phyloP scores from a whole-genome alignment of 2,797 vertebrate genomes.

The Malurus splendens region DNA sequence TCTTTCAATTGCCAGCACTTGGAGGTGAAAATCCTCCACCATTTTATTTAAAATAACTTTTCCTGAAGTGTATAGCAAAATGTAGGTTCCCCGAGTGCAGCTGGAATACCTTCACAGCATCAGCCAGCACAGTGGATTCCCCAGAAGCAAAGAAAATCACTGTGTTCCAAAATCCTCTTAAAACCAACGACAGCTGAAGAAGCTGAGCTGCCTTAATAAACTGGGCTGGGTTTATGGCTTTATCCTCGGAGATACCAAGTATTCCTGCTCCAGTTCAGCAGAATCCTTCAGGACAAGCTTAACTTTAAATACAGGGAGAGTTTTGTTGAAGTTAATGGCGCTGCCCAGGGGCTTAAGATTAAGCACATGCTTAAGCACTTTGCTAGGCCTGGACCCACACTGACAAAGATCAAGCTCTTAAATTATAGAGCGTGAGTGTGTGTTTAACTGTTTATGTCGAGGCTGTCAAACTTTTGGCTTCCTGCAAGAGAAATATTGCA shows the following conservation, averaged over 20 bases:
- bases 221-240: constrained; percentile 6
- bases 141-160: not conserved
- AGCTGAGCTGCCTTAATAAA: constrained; percentile 21
- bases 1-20: not conserved
- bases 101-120: not conserved
- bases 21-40: not conserved
- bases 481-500: not conserved
- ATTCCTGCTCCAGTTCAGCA: not conserved
- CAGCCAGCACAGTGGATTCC: not conserved
- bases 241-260: constrained; percentile 10
- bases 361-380: constrained; percentile 4
- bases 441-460: not conserved
- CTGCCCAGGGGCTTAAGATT: constrained; percentile 6
- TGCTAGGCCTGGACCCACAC: not conserved
- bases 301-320: not conserved
- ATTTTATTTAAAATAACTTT: not conserved
- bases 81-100: not conserved
- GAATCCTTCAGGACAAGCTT: constrained; percentile 31
- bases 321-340: not conserved
- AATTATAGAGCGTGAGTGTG: not conserved
- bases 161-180: constrained; percentile 16
- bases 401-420: not conserved
- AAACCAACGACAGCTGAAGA: not conserved
- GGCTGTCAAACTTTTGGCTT: not conserved
- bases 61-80: not conserved